A percentile compares a stretch with the other conserved stretches of the same genome.
Conservation (phyloP, 2,113 vertebrate species). For the Laterallus jamaicensis region DNA sequence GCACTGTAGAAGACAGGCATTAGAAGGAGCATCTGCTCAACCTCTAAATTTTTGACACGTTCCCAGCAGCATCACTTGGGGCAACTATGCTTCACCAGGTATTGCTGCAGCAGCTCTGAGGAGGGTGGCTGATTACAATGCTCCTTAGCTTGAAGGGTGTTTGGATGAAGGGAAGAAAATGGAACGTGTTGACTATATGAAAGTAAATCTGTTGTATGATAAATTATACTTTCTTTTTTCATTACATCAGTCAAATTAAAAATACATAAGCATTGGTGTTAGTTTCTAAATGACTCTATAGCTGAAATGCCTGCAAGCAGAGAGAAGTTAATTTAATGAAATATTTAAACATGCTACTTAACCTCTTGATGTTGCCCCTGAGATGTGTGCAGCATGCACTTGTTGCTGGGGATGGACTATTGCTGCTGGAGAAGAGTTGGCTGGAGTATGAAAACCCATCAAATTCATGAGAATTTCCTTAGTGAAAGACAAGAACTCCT, state of each 20-base stretch:
- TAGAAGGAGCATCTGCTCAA: neutral
- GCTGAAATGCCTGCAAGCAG: neutral
- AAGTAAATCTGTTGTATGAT: neutral
- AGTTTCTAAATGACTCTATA: neutral
- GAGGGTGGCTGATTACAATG: neutral
- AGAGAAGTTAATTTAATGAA: conserved; percentile 7
- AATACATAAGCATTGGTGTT: neutral
- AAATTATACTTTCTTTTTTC: conserved; percentile 2
- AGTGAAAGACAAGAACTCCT: neutral
- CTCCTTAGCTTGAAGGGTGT: neutral
- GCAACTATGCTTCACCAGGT: neutral
- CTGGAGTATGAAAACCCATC: neutral
- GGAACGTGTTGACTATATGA: neutral
- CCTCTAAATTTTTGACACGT: neutral
- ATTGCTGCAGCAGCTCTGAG: neutral
- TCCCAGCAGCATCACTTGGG: neutral
- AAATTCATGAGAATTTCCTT: neutral
- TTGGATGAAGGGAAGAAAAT: neutral
- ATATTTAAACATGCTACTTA: neutral
- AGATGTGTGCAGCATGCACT: neutral
- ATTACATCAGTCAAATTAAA: neutral
- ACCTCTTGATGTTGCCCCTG: neutral
- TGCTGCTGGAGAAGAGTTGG: neutral
- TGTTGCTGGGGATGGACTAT: neutral
- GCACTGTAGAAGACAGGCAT: neutral